These are phyloP conservation scores for Macroglossus sobrinus DNA, from an alignment of 2,113 vertebrate genomes.

Conservation along the genomic window DNA sequence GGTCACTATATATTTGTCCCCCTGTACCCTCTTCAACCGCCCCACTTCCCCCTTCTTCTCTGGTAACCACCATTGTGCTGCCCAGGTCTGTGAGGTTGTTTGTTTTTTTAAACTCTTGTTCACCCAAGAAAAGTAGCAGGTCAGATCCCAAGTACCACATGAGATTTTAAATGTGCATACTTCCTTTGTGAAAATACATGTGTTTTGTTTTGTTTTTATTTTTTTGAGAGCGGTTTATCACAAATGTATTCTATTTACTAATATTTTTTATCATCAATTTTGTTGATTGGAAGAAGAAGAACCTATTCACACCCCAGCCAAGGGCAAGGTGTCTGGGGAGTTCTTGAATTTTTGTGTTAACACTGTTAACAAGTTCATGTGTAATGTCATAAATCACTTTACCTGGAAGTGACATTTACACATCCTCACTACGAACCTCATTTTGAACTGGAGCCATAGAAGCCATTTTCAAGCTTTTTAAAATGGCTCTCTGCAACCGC, in stretches of 20 bases:
- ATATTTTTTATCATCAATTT: slow-evolving; percentile 10
- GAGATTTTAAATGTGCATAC: not conserved
- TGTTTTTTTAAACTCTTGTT: not conserved
- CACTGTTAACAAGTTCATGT: slow-evolving; percentile 25
- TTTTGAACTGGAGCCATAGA: slow-evolving; percentile 25
- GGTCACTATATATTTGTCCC: not conserved
- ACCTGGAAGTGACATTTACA: slow-evolving; percentile 37
- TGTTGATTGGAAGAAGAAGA: slow-evolving; percentile 16
- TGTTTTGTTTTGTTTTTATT: not conserved
- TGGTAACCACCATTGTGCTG: not conserved
- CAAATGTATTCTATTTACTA: not conserved
- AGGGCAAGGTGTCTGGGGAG: not conserved
- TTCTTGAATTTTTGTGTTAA: slow-evolving; percentile 11
- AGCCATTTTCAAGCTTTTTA: not conserved
- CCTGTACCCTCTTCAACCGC: not conserved
- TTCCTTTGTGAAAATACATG: slow-evolving; percentile 14
- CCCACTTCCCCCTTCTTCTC: no score
- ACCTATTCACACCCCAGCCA: not conserved
- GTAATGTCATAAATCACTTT: not conserved
- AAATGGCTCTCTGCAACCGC: not conserved
- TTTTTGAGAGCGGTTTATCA: not conserved
- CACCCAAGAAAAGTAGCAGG: slow-evolving; percentile 4
- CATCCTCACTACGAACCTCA: not conserved
- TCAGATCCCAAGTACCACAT: not conserved
- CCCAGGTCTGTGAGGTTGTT: not conserved